Conservation (phyloP, 2,113 vertebrate genomes). For the Psittacara wagleri region DNA sequence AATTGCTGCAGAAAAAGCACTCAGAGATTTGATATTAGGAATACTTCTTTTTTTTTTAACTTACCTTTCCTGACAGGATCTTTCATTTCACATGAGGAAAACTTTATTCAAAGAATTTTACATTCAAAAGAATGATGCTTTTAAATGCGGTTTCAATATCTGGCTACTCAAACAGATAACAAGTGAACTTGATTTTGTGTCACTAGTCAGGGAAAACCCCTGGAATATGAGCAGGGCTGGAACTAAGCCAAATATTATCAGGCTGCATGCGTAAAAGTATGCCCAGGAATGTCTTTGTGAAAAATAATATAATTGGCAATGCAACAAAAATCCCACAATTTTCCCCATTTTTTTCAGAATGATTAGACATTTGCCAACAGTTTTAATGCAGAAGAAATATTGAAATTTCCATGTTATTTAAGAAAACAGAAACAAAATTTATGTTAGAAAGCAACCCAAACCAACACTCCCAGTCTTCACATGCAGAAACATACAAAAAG, state of each 20-base stretch:
- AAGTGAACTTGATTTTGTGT: background rate
- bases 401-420: background rate
- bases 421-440: background rate
- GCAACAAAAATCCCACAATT: background rate
- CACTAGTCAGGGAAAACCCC: background rate
- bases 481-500: background rate
- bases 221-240: rapidly evolving
- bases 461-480: background rate
- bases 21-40: background rate
- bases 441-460: background rate
- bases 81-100: background rate
- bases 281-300: background rate
- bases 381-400: background rate
- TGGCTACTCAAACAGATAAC: background rate
- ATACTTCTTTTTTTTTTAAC: background rate
- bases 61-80: background rate
- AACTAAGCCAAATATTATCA: background rate
- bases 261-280: background rate
- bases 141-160: background rate
- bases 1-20: background rate
- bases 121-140: background rate
- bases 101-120: background rate
- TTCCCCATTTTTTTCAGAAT: background rate
- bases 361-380: background rate
- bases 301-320: background rate